A percentile compares a stretch with the other conserved stretches of the same genome.
These are phyloP conservation scores for Drosophila borealis DNA, from an alignment of 2,888 invertebrate genomes.

Conservation along the genomic window DNA sequence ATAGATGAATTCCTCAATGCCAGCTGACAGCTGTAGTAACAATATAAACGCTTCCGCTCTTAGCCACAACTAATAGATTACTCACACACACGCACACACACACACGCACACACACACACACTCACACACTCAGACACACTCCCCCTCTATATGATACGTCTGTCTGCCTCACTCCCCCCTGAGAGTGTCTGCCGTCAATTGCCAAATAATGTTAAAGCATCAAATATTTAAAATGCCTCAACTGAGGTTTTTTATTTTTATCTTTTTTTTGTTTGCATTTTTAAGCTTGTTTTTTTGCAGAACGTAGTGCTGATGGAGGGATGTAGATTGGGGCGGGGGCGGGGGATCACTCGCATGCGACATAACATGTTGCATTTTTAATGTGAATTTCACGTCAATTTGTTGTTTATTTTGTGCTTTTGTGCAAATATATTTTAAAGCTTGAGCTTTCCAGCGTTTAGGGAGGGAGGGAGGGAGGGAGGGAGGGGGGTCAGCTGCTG, in stretches of 20 bases:
- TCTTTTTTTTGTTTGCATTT: constrained; percentile 6
- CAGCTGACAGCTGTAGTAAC: constrained; percentile 71
- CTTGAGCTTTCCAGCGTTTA: constrained; percentile 51
- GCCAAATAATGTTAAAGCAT: constrained; percentile 73
- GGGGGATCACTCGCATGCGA: constrained; percentile 56
- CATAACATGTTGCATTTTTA: constrained; percentile 79
- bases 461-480: background rate
- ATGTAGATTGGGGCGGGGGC: background rate
- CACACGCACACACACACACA: background rate
- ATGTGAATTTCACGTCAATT: constrained; percentile 64
- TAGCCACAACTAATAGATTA: constrained; percentile 72
- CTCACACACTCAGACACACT: background rate
- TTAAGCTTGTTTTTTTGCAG: constrained; percentile 16
- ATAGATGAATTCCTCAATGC: constrained; percentile 65
- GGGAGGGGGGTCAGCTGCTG: background rate
- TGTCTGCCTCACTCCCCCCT: constrained; percentile 9
- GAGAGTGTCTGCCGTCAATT: constrained; percentile 58
- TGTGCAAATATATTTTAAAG: constrained; percentile 70
- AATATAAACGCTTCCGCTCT: constrained; percentile 50
- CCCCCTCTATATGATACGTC: background rate
- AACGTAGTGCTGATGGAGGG: background rate
- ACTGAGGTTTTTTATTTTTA: constrained; percentile 28
- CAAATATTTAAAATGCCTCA: constrained; percentile 75
- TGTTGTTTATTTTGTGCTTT: constrained; percentile 37
- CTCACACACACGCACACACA: background rate